Evolutionary conservation across 2,888 invertebrate species (phyloP).

Genomic region (Lymantria dispar): DNA sequence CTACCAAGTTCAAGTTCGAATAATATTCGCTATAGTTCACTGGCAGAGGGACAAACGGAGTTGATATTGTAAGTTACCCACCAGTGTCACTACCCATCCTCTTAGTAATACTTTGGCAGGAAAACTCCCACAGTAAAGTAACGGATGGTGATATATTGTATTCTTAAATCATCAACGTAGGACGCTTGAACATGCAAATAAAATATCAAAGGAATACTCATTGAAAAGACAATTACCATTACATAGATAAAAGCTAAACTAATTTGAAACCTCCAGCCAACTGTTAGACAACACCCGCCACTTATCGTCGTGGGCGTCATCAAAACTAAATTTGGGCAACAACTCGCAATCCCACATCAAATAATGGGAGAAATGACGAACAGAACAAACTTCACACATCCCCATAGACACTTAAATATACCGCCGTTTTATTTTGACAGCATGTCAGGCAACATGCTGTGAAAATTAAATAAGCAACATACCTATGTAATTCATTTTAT

Average conservation of each 20-base stretch:
- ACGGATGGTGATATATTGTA: no score
- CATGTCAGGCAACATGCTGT: background rate
- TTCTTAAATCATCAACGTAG: no score
- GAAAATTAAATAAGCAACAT: no score
- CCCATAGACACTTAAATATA: constrained; percentile 40
- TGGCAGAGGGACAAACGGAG: no score
- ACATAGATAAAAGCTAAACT: constrained; percentile 26
- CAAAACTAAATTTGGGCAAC: constrained; percentile 67
- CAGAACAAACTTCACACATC: constrained; percentile 65
- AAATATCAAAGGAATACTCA: background rate
- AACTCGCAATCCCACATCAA: constrained; percentile 72
- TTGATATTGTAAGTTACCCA: no score
- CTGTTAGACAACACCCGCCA: constrained; percentile 45
- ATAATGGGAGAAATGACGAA: constrained; percentile 69
- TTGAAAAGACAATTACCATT: constrained; percentile 1
- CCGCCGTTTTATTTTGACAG: constrained; percentile 6
- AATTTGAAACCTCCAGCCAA: constrained; percentile 36
- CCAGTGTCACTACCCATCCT: no score
- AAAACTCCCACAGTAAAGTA: no score
- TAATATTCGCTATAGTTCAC: no score
- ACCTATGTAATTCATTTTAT: no score
- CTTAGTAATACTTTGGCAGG: no score
- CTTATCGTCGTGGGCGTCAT: constrained; percentile 57
- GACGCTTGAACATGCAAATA: background rate
- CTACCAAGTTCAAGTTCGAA: no score